Percentiles rank a stretch among this genome's conserved stretches.
phyloP scores from a whole-genome alignment of 1,140 invertebrate genomes.

The Brachionus koreanus region DNA sequence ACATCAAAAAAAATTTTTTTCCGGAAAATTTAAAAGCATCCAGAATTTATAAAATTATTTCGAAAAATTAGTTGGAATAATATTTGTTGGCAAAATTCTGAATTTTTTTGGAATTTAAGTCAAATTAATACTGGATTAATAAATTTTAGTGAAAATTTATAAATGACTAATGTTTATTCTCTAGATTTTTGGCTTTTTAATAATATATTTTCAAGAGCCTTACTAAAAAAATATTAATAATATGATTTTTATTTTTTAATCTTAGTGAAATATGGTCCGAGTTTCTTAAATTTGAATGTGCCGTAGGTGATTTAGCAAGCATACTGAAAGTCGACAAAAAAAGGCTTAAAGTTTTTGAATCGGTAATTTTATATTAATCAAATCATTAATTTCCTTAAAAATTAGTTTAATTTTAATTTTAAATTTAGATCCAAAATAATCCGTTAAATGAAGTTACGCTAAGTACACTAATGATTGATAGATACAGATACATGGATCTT shows the following conservation, averaged over 20 bases:
- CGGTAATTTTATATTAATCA: background rate
- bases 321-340: constrained; percentile 96
- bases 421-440: constrained; percentile 41
- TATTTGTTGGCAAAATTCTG: too few relatives aligned
- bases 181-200: too few relatives aligned
- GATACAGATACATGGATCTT: constrained; percentile 89
- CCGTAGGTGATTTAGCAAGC: constrained; percentile 91
- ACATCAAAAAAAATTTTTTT: too few relatives aligned
- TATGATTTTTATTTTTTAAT: background rate
- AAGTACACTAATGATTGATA: constrained; percentile 86
- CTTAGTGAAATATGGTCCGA: constrained; percentile 91
- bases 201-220: too few relatives aligned
- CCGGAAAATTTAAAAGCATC: too few relatives aligned
- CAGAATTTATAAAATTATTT: too few relatives aligned
- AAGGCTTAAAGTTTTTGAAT: constrained; percentile 61
- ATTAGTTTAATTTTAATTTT: background rate
- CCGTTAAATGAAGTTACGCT: constrained; percentile 75
- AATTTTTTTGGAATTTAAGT: too few relatives aligned
- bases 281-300: constrained; percentile 96
- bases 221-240: too few relatives aligned
- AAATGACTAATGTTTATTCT: too few relatives aligned
- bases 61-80: too few relatives aligned
- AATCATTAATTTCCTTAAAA: background rate
- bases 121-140: too few relatives aligned
- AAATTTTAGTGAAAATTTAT: too few relatives aligned